Conservation (phyloP, 2,888 invertebrate genomes). For the Frankliniella intonsa region DNA sequence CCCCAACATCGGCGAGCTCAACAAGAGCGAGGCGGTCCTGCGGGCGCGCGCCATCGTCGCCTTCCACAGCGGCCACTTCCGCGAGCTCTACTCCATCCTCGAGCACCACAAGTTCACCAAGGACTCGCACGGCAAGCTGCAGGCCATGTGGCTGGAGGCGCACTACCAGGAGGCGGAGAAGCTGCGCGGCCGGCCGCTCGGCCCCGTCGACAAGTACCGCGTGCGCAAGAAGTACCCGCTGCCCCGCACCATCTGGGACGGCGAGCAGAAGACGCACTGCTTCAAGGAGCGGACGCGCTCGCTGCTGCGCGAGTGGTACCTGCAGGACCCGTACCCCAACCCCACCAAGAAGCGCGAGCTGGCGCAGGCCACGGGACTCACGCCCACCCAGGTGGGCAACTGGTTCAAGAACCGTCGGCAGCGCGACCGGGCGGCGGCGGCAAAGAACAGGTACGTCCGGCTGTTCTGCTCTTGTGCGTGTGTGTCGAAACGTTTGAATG, state of each 20-base stretch:
- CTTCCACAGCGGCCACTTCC: slow-evolving; percentile 84
- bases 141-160: slow-evolving; percentile 91
- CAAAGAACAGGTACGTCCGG: slow-evolving; percentile 85
- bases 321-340: slow-evolving; percentile 95
- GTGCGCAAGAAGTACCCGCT: slow-evolving; percentile 91
- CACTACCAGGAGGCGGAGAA: slow-evolving; percentile 92
- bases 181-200: slow-evolving; percentile 79
- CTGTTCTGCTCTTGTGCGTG: neutral
- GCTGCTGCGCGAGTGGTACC: slow-evolving; percentile 94
- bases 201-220: slow-evolving; percentile 89
- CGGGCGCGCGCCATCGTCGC: slow-evolving; percentile 81
- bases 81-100: slow-evolving; percentile 82
- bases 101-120: slow-evolving; percentile 87
- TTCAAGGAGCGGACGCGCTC: slow-evolving; percentile 95
- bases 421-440: slow-evolving; percentile 83
- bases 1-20: slow-evolving; percentile 73
- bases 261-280: slow-evolving; percentile 93
- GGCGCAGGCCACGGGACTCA: slow-evolving; percentile 84
- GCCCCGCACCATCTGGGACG: slow-evolving; percentile 91
- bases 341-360: slow-evolving; percentile 89
- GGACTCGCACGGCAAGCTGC: slow-evolving; percentile 80
- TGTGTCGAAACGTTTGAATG: neutral
- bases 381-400: slow-evolving; percentile 89
- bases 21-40: slow-evolving; percentile 82
- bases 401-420: slow-evolving; percentile 90